Evolutionary conservation across 2,888 invertebrate genomes (phyloP), one percentile per base, ranked within the genome.

Genomic region (Girardia tigrina): DNA sequence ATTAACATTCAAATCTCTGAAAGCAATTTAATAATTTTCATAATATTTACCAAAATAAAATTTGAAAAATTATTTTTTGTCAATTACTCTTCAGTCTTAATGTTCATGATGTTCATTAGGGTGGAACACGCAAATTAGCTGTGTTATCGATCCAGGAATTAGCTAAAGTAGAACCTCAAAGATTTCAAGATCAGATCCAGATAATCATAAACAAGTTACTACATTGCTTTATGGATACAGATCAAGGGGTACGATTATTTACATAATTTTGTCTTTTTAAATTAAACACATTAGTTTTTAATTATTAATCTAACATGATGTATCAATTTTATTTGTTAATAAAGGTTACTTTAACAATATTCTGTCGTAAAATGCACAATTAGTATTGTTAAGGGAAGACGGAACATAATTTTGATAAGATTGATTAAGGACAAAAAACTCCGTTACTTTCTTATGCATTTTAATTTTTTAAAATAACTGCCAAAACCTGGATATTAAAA

Each of bases 61-160:
- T n/a, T n/a, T n/a, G n/a, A n/a, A n/a, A n/a, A n/a, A n/a, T n/a
- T n/a, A n/a, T n/a, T n/a, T n/a, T n/a, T n/a, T n/a, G n/a, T n/a
- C n/a, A n/a, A n/a, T n/a, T n/a, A n/a, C n/a, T n/a, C n/a, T n/a
- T n/a, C n/a, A n/a, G n/a, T n/a, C n/a, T n/a, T n/a, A n/a, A n/a
- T n/a, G n/a, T n/a, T n/a, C n/a, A n/a, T n/a, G n/a, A n/a, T n/a
- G n/a, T n/a, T n/a, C n/a, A n/a, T n/a, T n/a, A 56, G 56, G 56
- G 56, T 2, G 56, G 56, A 56, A 56, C 56, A 20, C 56, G 56
- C 23, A 56, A 56, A 56, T n/a, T 56, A 56, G 56, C 56, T 6
- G n/a, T 56, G n/a, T 56, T 56, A n/a, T 56, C 56, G n/a, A 56
- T 56, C n/a, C 56, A 56, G n/a, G 56, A 56, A 16, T 56, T 56